Percentiles rank a stretch among this genome's conserved stretches.
phyloP scores from a whole-genome alignment of 2,113 vertebrate genomes.

The Bos javanicus region DNA sequence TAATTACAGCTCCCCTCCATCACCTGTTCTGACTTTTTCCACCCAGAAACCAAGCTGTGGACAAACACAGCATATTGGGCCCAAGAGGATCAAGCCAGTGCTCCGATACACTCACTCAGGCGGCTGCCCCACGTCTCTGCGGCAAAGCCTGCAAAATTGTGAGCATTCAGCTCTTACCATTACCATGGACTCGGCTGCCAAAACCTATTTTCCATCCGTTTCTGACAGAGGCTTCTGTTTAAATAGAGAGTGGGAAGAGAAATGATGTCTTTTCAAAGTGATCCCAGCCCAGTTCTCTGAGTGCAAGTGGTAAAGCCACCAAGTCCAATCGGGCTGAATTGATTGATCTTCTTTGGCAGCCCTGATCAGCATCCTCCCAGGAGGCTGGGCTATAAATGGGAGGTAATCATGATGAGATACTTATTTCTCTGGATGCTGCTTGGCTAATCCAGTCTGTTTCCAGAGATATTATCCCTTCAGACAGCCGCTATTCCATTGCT shows the following conservation, averaged over 20 bases:
- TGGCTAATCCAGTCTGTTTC: neutral
- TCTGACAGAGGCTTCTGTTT: conserved; percentile 52
- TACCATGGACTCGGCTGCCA: conserved; percentile 38
- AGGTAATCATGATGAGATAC: conserved; percentile 9
- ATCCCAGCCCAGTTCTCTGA: conserved; percentile 50
- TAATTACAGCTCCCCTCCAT: neutral
- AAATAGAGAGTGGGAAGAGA: neutral
- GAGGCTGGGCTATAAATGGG: neutral
- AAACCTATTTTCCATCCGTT: conserved; percentile 19
- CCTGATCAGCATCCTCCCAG: neutral
- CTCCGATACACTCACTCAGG: neutral
- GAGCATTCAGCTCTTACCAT: neutral
- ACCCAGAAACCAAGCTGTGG: neutral
- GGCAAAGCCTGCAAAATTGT: conserved; percentile 42
- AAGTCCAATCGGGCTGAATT: conserved; percentile 56
- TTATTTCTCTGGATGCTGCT: neutral
- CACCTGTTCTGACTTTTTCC: neutral
- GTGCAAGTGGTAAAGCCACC: conserved; percentile 57
- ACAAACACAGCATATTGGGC: neutral
- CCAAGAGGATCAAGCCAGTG: too few species aligned
- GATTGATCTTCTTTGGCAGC: conserved; percentile 39
- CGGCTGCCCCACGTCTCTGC: neutral
- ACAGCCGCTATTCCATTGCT: neutral
- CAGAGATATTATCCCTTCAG: neutral
- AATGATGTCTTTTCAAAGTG: conserved; percentile 47